Evolutionary conservation across 2,797 vertebrate genomes (phyloP).

Genomic region (Oceanodroma leucorhoa): DNA sequence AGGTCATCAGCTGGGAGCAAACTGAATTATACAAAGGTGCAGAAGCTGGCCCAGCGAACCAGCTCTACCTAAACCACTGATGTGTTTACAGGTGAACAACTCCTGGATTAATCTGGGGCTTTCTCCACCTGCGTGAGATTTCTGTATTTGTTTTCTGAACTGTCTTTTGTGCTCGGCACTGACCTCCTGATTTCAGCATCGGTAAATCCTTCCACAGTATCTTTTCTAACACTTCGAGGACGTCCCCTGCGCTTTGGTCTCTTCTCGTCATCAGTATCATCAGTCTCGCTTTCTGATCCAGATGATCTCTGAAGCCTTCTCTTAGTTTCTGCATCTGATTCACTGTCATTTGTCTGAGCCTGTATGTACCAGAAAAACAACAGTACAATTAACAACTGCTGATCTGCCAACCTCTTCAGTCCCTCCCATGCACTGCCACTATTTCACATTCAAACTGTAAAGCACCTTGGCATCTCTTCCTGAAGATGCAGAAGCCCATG

Average conservation of each 20-base stretch:
- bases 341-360: constrained; percentile 95
- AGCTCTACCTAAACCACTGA: neutral
- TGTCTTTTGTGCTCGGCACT: neutral
- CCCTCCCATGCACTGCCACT: neutral
- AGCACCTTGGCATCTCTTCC: neutral
- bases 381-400: neutral
- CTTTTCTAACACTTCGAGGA: constrained; percentile 90
- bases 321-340: constrained; percentile 94
- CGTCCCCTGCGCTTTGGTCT: constrained; percentile 92
- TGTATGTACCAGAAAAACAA: constrained; percentile 51
- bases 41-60: neutral
- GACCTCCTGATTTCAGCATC: constrained; percentile 96
- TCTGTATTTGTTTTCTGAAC: neutral
- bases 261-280: constrained; percentile 94
- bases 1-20: neutral
- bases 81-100: fast-evolving
- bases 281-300: constrained; percentile 93
- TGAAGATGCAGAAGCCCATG: neutral
- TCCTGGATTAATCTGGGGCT: neutral
- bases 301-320: constrained; percentile 90
- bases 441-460: neutral
- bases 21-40: neutral
- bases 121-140: neutral
- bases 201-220: constrained; percentile 95
- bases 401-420: neutral